phyloP scores from a whole-genome alignment of 2,113 vertebrate species.

The Phoxinus phoxinus region DNA sequence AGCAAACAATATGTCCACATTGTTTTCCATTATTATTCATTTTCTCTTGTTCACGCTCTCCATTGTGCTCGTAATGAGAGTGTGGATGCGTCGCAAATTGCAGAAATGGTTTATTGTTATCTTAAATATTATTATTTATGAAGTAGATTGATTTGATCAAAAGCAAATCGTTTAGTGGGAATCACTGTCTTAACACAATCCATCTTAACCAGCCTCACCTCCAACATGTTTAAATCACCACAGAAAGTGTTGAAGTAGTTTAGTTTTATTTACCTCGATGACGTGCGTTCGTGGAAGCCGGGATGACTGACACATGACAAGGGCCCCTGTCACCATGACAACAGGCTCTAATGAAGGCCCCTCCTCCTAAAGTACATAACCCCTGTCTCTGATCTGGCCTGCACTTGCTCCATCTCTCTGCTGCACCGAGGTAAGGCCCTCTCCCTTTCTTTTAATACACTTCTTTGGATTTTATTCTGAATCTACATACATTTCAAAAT shows the following conservation, averaged over 20 bases:
- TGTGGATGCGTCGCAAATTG: neutral
- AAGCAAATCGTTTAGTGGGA: neutral
- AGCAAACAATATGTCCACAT: conserved; percentile 22
- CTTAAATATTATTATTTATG: neutral
- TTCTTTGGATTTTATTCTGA: neutral
- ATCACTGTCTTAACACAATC: neutral
- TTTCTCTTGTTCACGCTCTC: neutral
- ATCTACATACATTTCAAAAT: neutral
- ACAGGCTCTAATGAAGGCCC: conserved; percentile 53
- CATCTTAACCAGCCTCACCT: neutral
- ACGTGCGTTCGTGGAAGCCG: conserved; percentile 42
- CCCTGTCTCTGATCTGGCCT: conserved; percentile 49
- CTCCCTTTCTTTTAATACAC: conserved; percentile 32
- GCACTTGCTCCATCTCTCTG: conserved; percentile 32
- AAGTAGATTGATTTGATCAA: neutral
- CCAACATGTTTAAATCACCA: conserved; percentile 3
- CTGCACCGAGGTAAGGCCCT: conserved; percentile 49
- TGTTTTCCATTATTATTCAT: neutral
- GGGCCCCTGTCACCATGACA: conserved; percentile 55
- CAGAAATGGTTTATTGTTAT: neutral
- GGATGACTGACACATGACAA: conserved; percentile 39
- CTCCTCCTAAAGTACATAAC: conserved; percentile 68
- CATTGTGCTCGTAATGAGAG: neutral
- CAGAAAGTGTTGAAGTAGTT: conserved; percentile 41
- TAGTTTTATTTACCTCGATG: conserved; percentile 52